Evolutionary conservation across 2,113 vertebrate species (phyloP).

Genomic region (Hyla sarda): DNA sequence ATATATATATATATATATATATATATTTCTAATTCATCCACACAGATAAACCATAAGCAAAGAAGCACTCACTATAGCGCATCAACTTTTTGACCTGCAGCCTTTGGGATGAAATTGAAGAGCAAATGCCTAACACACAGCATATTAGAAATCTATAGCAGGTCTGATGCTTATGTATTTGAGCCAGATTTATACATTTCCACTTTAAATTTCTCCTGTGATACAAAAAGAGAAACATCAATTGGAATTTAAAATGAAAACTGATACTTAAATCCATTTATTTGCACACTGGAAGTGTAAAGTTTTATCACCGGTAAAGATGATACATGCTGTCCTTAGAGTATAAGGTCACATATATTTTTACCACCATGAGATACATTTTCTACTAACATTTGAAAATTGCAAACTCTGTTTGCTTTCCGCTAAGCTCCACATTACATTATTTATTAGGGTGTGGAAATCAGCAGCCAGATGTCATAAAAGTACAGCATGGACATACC

Average conservation of each 20-base stretch:
- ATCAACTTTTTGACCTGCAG: not conserved
- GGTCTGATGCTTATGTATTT: not conserved
- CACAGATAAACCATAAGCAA: not conserved
- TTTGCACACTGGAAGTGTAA: conserved; percentile 1
- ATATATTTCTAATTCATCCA: no score
- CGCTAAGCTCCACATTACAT: conserved; percentile 37
- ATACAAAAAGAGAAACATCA: not conserved
- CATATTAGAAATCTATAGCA: not conserved
- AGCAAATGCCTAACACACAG: not conserved
- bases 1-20: no score
- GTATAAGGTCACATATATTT: not conserved
- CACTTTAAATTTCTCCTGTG: conserved; percentile 1
- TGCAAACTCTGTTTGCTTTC: conserved; percentile 18
- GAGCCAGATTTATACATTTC: not conserved
- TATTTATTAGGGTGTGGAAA: conserved; percentile 49
- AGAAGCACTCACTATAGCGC: not conserved
- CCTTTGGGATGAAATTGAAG: not conserved
- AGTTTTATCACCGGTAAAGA: not conserved
- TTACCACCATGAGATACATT: conserved; percentile 10
- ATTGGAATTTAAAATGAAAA: conserved; percentile 5
- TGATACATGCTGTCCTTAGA: not conserved
- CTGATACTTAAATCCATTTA: not conserved
- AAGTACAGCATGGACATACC: conserved; percentile 29
- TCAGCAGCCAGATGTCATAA: conserved; percentile 42
- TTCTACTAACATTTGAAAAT: conserved; percentile 5